phyloP scores from a whole-genome alignment of 1,140 invertebrate species.

The Lutraria rhynchaena region DNA sequence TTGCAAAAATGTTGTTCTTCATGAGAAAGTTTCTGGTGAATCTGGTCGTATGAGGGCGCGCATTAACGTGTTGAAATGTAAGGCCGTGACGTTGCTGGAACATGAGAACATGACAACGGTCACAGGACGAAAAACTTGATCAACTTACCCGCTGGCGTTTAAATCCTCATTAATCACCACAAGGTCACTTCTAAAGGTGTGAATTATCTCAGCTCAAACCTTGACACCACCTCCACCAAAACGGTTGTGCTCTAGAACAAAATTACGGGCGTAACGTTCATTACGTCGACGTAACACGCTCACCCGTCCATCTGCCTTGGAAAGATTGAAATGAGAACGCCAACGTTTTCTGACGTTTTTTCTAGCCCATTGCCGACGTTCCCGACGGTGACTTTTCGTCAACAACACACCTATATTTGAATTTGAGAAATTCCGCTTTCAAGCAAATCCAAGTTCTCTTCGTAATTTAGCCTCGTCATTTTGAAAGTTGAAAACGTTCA shows the following conservation, averaged over 20 bases:
- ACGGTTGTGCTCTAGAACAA: not conserved
- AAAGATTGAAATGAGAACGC: not conserved
- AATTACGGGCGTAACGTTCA: not conserved
- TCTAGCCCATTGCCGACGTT: no score
- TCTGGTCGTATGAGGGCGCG: not conserved
- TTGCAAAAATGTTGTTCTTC: not conserved
- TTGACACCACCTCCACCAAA: not conserved
- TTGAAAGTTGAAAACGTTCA: no score
- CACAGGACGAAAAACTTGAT: not conserved
- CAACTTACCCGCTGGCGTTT: not conserved
- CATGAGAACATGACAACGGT: not conserved
- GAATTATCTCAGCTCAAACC: not conserved
- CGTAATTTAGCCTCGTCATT: no score
- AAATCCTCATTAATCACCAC: not conserved
- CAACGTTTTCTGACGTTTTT: no score
- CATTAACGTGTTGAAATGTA: slow-evolving; percentile 19
- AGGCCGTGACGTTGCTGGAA: not conserved
- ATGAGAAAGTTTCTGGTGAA: slow-evolving; percentile 8
- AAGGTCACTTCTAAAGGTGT: not conserved
- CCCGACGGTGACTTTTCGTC: no score
- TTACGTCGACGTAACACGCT: not conserved
- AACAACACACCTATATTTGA: no score
- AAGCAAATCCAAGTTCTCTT: no score
- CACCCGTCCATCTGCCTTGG: not conserved
- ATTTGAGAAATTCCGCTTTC: no score